Evolutionary conservation across 2,888 invertebrate genomes (phyloP).

Genomic region (Sarcophaga rosellei): DNA sequence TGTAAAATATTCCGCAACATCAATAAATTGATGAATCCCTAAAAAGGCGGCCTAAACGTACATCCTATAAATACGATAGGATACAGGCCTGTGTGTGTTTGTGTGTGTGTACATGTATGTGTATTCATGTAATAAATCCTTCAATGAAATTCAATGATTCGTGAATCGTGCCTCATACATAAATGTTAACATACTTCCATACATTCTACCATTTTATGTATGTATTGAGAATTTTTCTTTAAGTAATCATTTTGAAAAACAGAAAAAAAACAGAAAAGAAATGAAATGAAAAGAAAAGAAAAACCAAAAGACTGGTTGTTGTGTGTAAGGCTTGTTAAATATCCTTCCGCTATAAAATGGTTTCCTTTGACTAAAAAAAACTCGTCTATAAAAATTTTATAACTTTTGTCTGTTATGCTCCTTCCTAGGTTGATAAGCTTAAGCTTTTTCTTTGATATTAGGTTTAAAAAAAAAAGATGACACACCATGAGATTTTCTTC

Average conservation of each 20-base stretch:
- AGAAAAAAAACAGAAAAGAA: too few relatives aligned
- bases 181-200: slow-evolving; percentile 38
- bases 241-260: not conserved
- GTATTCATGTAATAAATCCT: not conserved
- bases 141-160: not conserved
- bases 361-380: not conserved
- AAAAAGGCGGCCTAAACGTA: not conserved
- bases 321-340: not conserved
- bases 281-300: too few relatives aligned
- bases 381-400: too few relatives aligned
- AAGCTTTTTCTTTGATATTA: too few relatives aligned
- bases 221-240: not conserved
- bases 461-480: too few relatives aligned
- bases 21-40: slow-evolving; percentile 57
- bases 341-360: not conserved
- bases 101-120: not conserved
- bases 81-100: not conserved
- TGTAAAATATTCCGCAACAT: slow-evolving; percentile 65
- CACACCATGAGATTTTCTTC: too few relatives aligned
- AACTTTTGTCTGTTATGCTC: too few relatives aligned
- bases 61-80: not conserved
- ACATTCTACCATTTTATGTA: slow-evolving; percentile 11
- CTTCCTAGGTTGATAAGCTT: too few relatives aligned
- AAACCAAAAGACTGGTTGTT: too few relatives aligned
- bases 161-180: slow-evolving; percentile 8